These are phyloP conservation scores for Octodonta nipae DNA, from an alignment of 2,888 invertebrate genomes.

Conservation along the genomic window DNA sequence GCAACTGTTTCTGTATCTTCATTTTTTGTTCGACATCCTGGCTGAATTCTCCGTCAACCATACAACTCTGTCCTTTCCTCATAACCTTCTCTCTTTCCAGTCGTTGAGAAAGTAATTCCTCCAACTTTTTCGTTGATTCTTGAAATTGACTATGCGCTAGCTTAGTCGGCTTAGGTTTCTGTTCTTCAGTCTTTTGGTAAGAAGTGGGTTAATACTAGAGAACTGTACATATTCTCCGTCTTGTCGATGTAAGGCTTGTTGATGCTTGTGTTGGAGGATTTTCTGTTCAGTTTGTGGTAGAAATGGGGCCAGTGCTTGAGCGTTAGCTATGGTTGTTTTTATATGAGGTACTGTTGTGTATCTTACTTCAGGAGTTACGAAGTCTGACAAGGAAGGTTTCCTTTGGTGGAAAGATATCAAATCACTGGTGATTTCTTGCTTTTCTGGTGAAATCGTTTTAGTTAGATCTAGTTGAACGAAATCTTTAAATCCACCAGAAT, in stretches of 20 bases:
- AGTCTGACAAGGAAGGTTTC: conserved; percentile 28
- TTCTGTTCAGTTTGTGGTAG: conserved; percentile 31
- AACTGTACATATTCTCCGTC: conserved; percentile 6
- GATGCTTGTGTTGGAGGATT: conserved; percentile 17
- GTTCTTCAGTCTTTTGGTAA: conserved; percentile 21
- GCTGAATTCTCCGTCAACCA: conserved; percentile 26
- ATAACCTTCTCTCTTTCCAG: conserved; percentile 29
- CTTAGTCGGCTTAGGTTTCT: conserved; percentile 20
- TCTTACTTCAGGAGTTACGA: conserved; percentile 16
- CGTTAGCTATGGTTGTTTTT: conserved; percentile 25
- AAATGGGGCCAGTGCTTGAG: conserved; percentile 33
- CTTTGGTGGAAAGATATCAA: conserved; percentile 24
- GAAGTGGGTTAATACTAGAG: no score
- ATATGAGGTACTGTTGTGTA: conserved; percentile 11
- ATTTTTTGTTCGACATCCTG: conserved; percentile 33
- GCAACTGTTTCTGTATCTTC: conserved; percentile 34
- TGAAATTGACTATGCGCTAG: conserved; percentile 33
- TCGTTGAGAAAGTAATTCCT: conserved; percentile 34
- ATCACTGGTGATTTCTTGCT: conserved; percentile 15
- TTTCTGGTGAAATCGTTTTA: conserved; percentile 16
- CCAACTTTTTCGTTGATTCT: conserved; percentile 36
- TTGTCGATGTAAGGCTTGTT: no score
- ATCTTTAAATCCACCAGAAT: conserved; percentile 38
- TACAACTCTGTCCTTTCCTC: conserved; percentile 24
- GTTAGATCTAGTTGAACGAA: conserved; percentile 30